Evolutionary conservation across 2,113 vertebrate species (phyloP).

Genomic region (Gadus chalcogrammus): DNA sequence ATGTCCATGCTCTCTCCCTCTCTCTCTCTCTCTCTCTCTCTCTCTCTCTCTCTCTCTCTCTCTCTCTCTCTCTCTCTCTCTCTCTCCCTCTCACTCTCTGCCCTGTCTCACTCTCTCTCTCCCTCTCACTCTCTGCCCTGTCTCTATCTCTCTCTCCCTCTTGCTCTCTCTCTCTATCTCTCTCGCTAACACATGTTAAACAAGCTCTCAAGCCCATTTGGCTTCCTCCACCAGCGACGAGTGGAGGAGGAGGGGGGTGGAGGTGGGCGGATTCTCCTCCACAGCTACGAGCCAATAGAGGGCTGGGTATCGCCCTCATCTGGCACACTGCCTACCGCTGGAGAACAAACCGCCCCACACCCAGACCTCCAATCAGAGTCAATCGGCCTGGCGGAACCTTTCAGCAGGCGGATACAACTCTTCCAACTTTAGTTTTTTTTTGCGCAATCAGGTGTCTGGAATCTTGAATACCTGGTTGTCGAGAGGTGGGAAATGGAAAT

Average conservation of each 20-base stretch:
- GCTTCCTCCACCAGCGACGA: not conserved
- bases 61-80: too few relatives aligned
- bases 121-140: not conserved
- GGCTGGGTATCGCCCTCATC: constrained; percentile 15
- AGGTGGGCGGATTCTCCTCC: too few relatives aligned
- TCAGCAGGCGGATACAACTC: too few relatives aligned
- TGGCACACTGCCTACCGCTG: not conserved
- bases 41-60: too few relatives aligned
- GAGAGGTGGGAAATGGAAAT: not conserved
- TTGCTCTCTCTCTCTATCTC: too few relatives aligned
- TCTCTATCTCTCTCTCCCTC: not conserved
- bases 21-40: too few relatives aligned
- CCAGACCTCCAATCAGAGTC: constrained; percentile 9
- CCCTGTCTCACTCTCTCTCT: not conserved
- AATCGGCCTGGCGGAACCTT: too few relatives aligned
- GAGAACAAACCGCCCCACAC: not conserved
- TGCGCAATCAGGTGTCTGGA: not conserved
- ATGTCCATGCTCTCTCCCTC: constrained; percentile 16
- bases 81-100: not conserved
- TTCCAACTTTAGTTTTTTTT: not conserved
- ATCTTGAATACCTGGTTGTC: not conserved
- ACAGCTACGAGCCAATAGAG: too few relatives aligned
- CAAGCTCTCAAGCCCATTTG: constrained; percentile 29
- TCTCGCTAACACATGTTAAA: constrained; percentile 36
- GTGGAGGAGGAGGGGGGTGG: not conserved